Percentiles rank a stretch among this genome's conserved stretches.
Evolutionary conservation across 2,797 vertebrate genomes (phyloP).

Genomic region (Gymnoscopelus braueri): DNA sequence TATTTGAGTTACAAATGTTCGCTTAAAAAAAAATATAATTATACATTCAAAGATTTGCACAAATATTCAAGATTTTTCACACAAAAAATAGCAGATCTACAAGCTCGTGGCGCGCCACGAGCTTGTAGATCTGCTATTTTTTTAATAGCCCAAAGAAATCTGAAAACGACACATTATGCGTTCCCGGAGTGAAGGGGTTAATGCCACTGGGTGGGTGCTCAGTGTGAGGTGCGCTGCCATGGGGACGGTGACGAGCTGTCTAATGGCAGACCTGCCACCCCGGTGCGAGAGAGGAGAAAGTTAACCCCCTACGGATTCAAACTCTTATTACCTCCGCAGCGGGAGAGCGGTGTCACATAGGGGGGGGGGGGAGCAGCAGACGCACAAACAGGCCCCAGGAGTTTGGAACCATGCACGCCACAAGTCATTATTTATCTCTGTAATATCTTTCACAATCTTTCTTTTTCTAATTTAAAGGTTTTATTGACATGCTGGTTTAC

Average conservation of each 20-base stretch:
- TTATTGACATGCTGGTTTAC: no score
- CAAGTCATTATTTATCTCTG: conserved; percentile 10
- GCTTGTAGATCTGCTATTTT: no score
- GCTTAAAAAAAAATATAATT: no score
- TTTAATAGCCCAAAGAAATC: no score
- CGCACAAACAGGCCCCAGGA: not conserved
- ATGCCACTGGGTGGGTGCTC: not conserved
- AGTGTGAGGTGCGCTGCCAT: not conserved
- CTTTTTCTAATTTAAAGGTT: not conserved
- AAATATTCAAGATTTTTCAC: no score
- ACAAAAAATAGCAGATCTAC: no score
- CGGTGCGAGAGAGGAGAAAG: conserved; percentile 3
- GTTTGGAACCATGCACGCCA: not conserved
- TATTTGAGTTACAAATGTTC: no score
- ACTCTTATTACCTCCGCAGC: conserved; percentile 22
- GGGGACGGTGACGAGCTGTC: not conserved
- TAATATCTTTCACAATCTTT: conserved; percentile 1
- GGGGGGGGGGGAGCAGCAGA: conserved; percentile 2
- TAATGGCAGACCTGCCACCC: conserved; percentile 12
- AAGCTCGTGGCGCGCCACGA: no score
- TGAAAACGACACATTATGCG: no score
- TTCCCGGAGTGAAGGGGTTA: no score
- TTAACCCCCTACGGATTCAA: conserved; percentile 1
- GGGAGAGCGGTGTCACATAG: not conserved
- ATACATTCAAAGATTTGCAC: no score